Evolutionary conservation across 23 tunicate species (phyloP).

Genomic region (Phallusia fumigata): DNA sequence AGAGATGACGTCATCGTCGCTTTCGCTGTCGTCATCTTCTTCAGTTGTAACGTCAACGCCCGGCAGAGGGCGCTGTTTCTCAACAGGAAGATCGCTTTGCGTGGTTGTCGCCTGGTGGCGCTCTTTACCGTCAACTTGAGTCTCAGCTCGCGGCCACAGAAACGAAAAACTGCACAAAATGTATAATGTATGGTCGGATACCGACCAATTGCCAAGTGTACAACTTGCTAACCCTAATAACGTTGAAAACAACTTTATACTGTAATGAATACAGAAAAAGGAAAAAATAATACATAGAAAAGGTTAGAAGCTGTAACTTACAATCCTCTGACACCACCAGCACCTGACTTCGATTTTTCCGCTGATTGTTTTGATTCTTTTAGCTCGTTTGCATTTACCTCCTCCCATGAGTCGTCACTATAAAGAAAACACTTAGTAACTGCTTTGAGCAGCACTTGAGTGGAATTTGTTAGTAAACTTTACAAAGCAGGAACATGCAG

Average conservation of each 20-base stretch:
- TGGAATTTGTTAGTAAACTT: too few relatives aligned
- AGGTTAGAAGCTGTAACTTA: too few relatives aligned
- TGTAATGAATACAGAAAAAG: too few relatives aligned
- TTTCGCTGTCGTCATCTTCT: background rate
- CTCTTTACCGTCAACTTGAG: background rate
- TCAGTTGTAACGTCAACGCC: background rate
- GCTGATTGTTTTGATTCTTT: slow-evolving; percentile 13
- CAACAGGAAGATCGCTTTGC: background rate
- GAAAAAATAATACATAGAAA: too few relatives aligned
- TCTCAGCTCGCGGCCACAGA: background rate
- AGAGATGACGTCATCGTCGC: slow-evolving; percentile 5
- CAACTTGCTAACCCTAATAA: too few relatives aligned
- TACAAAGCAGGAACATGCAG: background rate
- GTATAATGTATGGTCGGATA: background rate
- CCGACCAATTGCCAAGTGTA: too few relatives aligned
- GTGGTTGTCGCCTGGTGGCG: slow-evolving; percentile 16
- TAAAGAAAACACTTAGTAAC: background rate
- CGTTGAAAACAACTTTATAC: too few relatives aligned
- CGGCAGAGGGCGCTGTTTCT: slow-evolving; percentile 14
- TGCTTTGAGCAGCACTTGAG: too few relatives aligned
- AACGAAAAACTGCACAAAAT: slow-evolving; percentile 12
- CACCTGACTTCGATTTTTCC: slow-evolving; percentile 25
- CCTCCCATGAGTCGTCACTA: slow-evolving; percentile 82
- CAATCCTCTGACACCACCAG: slow-evolving; percentile 70
- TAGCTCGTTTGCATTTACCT: slow-evolving; percentile 45